Conservation (phyloP, 1,140 invertebrate species). For the Philotrypesis tridentata region DNA sequence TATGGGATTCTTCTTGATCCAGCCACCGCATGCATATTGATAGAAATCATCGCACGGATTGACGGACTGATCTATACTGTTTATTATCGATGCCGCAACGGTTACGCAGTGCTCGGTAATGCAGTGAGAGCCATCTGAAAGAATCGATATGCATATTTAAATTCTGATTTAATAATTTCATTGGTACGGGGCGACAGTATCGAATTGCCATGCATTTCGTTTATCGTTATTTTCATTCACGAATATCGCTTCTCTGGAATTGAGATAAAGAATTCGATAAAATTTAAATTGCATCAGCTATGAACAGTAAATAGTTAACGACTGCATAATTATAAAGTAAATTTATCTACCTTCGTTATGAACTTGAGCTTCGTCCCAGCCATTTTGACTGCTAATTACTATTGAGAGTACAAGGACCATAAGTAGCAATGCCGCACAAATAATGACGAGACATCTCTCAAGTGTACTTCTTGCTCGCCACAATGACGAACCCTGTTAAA, state of each 20-base stretch:
- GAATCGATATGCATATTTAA: not conserved
- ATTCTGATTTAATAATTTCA: not conserved
- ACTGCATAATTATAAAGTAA: no score
- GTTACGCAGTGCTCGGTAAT: conserved; percentile 89
- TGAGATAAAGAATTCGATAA: no score
- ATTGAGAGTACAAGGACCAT: conserved; percentile 77
- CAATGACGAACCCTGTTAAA: conserved; percentile 73
- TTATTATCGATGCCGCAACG: conserved; percentile 88
- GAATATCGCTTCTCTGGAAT: no score
- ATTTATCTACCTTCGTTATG: conserved; percentile 63
- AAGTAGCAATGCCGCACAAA: conserved; percentile 75
- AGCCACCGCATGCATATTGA: conserved; percentile 93
- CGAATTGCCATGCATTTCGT: not conserved
- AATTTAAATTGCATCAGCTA: no score
- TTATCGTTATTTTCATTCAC: not conserved
- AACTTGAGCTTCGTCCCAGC: conserved; percentile 66
- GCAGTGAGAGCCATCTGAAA: conserved; percentile 75
- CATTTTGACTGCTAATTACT: conserved; percentile 64
- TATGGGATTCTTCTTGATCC: conserved; percentile 93
- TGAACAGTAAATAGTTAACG: no score
- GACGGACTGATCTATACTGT: conserved; percentile 84
- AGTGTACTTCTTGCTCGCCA: conserved; percentile 78
- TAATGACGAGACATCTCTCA: conserved; percentile 76
- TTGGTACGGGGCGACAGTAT: not conserved
- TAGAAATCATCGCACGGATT: conserved; percentile 98